Conservation (phyloP, 2,888 invertebrate genomes). For the Nasonovia ribisnigri region DNA sequence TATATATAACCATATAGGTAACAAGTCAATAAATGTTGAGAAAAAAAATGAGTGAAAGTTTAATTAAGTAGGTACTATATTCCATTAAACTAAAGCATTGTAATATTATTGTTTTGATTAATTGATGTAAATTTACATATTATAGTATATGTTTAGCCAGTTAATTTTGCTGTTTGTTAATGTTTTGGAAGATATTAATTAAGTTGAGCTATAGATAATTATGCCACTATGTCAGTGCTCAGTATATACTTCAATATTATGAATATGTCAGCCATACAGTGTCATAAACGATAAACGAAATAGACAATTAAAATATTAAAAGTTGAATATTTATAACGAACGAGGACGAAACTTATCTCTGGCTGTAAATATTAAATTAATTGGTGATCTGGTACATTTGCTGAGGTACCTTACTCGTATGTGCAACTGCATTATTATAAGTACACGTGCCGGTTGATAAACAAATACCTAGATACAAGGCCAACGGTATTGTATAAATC, state of each 20-base stretch:
- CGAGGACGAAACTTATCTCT: neutral
- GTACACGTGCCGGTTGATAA: conserved; percentile 47
- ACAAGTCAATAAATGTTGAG: neutral
- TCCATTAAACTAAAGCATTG: neutral
- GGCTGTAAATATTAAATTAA: neutral
- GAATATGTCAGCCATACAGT: neutral
- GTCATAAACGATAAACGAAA: neutral
- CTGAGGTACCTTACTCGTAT: neutral
- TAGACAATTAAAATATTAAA: neutral
- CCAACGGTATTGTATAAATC: neutral
- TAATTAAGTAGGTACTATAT: neutral
- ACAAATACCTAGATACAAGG: conserved; percentile 13
- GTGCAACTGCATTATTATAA: conserved; percentile 12
- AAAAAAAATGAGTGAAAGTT: neutral
- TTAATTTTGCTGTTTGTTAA: neutral
- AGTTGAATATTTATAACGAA: neutral
- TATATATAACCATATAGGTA: neutral
- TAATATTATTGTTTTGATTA: neutral
- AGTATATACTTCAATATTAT: neutral
- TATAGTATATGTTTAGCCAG: neutral
- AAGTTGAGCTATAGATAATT: neutral
- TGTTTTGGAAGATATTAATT: neutral
- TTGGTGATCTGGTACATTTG: conserved; percentile 26
- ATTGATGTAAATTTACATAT: neutral
- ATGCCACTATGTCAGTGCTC: neutral